A percentile compares a stretch with the other conserved stretches of the same genome.
Conservation (phyloP, 2,113 vertebrate species). For the Rhombomys opimus region DNA sequence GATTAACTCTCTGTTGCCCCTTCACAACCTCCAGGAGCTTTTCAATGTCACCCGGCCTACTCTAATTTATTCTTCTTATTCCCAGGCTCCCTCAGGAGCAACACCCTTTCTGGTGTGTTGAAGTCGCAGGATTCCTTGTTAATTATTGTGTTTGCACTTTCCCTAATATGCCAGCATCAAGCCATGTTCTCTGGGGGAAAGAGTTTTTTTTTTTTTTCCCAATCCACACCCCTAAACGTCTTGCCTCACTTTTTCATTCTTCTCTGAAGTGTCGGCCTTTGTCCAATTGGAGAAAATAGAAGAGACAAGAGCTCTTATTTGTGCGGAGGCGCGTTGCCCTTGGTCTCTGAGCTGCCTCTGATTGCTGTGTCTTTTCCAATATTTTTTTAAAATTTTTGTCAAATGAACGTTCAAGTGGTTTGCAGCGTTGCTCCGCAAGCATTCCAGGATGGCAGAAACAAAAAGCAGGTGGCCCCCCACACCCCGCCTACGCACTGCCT, state of each 20-base stretch:
- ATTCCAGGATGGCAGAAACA: neutral
- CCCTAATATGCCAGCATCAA: conserved; percentile 24
- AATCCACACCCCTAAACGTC: neutral
- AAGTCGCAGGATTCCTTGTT: conserved; percentile 75
- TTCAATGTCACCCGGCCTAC: neutral
- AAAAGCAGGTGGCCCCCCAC: neutral
- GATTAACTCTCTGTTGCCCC: conserved; percentile 51
- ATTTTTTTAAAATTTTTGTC: conserved; percentile 45
- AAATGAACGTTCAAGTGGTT: conserved; percentile 26
- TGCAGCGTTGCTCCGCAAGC: conserved; percentile 25
- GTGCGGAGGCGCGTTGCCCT: neutral
- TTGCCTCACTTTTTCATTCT: neutral
- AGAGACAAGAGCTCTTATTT: neutral
- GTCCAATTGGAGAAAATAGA: neutral
- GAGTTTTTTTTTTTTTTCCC: neutral
- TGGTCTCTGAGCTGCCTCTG: neutral
- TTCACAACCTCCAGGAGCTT: conserved; percentile 37
- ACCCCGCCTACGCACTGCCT: neutral
- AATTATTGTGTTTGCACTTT: conserved; percentile 80
- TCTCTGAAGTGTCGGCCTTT: conserved; percentile 6
- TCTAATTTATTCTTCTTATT: conserved; percentile 68
- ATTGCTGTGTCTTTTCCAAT: neutral
- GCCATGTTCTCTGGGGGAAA: conserved; percentile 49
- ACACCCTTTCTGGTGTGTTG: conserved; percentile 65
- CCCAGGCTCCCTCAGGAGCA: conserved; percentile 1